Conservation (phyloP, 2,797 vertebrate genomes). For the Aldrovandia affinis region DNA sequence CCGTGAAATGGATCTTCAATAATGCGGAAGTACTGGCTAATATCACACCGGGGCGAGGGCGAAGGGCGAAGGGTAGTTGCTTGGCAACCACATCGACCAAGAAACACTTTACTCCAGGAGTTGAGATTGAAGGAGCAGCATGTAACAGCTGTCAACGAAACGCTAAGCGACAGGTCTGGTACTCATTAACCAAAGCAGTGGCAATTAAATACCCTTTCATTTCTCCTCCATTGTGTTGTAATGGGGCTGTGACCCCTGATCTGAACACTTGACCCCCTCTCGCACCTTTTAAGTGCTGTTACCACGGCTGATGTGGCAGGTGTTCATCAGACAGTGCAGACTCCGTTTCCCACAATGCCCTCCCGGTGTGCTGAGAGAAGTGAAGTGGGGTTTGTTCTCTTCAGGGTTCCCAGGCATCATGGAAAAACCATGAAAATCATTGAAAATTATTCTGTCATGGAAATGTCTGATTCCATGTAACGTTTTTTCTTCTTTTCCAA, state of each 20-base stretch:
- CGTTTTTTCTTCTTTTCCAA: no score
- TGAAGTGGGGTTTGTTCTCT: no score
- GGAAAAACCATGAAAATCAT: no score
- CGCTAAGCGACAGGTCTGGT: neutral
- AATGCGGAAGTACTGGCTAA: constrained; percentile 53
- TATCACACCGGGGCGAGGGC: constrained; percentile 40
- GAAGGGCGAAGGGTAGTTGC: constrained; percentile 63
- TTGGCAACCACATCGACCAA: constrained; percentile 72
- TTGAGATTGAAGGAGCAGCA: constrained; percentile 45
- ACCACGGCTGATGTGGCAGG: no score
- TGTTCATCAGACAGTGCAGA: no score
- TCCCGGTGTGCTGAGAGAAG: no score
- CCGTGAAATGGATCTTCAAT: constrained; percentile 57
- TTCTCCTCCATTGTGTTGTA: neutral
- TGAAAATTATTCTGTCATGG: no score
- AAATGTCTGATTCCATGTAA: no score
- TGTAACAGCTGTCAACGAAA: constrained; percentile 20
- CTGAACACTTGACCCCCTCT: neutral
- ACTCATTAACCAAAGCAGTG: neutral
- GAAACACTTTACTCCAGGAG: constrained; percentile 34
- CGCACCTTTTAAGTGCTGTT: neutral
- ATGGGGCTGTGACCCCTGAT: neutral
- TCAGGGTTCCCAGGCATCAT: no score
- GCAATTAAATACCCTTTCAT: neutral
- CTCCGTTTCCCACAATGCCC: no score